phyloP scores from a whole-genome alignment of 2,797 vertebrate genomes.

The Pteronotus mesoamericanus region DNA sequence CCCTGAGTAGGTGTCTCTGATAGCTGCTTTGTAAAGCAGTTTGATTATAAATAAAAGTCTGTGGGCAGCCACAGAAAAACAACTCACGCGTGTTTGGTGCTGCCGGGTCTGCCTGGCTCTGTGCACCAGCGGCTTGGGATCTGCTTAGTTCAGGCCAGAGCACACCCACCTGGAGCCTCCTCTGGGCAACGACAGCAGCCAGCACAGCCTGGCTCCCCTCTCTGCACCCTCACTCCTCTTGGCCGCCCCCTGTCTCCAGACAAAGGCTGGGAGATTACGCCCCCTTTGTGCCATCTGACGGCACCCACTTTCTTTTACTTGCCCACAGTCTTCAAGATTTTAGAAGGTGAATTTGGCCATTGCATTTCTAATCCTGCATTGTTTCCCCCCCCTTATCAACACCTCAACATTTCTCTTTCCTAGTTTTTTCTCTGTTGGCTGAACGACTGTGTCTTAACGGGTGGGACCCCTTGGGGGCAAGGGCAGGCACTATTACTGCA shows the following conservation, averaged over 20 bases:
- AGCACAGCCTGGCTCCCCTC: background rate
- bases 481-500: background rate
- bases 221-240: background rate
- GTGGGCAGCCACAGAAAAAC: conserved; percentile 62
- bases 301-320: background rate
- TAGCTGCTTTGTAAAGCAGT: conserved; percentile 31
- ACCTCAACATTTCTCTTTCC: background rate
- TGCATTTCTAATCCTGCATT: background rate
- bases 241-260: background rate
- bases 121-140: background rate
- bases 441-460: background rate
- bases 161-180: background rate
- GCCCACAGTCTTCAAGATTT: background rate
- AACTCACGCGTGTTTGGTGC: background rate
- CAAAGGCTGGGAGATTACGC: background rate
- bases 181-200: background rate
- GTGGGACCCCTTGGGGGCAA: background rate
- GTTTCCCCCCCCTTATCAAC: background rate
- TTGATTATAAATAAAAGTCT: conserved; percentile 70
- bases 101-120: conserved; percentile 32
- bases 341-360: background rate
- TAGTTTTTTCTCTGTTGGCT: background rate
- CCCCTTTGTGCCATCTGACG: background rate
- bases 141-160: background rate
- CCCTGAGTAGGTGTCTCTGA: conserved; percentile 53